Conservation (phyloP, 2,797 vertebrate genomes). For the Thaleichthys pacificus region DNA sequence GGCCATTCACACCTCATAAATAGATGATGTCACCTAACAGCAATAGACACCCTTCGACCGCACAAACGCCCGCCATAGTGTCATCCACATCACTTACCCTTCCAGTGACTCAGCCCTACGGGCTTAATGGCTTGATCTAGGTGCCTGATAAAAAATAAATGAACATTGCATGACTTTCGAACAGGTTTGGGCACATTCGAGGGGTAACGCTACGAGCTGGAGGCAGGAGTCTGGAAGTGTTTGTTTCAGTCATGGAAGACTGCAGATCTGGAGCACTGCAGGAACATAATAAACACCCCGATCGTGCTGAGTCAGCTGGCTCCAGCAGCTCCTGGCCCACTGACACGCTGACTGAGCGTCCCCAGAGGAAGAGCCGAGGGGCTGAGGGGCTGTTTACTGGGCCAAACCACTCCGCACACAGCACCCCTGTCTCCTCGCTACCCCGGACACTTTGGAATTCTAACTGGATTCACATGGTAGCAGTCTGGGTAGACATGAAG, state of each 20-base stretch:
- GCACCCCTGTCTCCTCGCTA: slow-evolving; percentile 24
- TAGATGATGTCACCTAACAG: slow-evolving; percentile 12
- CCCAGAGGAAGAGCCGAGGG: slow-evolving; percentile 26
- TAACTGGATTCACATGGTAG: slow-evolving; percentile 20
- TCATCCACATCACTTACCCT: neutral
- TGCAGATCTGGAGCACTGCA: slow-evolving; percentile 26
- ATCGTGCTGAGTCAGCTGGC: slow-evolving; percentile 53
- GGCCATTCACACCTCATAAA: slow-evolving; percentile 40
- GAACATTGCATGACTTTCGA: slow-evolving; percentile 5
- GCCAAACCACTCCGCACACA: slow-evolving; percentile 26
- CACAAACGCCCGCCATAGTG: neutral
- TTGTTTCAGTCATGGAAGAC: slow-evolving; percentile 30
- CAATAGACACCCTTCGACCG: slow-evolving; percentile 10
- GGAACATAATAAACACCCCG: slow-evolving; percentile 45
- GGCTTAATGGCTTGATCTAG: neutral
- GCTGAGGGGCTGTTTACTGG: slow-evolving; percentile 35
- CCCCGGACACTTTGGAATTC: neutral
- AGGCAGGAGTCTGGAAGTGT: slow-evolving; percentile 33
- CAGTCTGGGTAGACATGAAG: neutral
- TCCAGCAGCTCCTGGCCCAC: slow-evolving; percentile 47
- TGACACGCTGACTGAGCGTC: slow-evolving; percentile 55
- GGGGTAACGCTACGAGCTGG: neutral
- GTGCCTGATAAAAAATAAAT: neutral
- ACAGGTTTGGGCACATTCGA: slow-evolving; percentile 12
- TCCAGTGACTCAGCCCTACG: neutral